Percentiles rank a stretch among this genome's conserved stretches.
Evolutionary conservation across 2,888 invertebrate genomes (phyloP).

Genomic region (Leptinotarsa peninsularis): DNA sequence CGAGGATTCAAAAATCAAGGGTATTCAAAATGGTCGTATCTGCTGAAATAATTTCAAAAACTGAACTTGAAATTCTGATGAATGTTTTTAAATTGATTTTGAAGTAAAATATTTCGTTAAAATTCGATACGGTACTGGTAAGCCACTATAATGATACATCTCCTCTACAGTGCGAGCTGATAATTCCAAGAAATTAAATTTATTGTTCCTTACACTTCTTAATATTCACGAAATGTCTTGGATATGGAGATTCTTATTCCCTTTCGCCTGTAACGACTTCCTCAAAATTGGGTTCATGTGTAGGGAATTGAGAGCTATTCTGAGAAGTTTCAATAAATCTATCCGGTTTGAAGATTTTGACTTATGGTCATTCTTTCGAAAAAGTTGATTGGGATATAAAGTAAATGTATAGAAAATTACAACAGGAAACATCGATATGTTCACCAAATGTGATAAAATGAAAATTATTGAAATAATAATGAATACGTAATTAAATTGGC

Average conservation of each 20-base stretch:
- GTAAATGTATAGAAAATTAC: no score
- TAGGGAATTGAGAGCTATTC: not conserved
- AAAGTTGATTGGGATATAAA: no score
- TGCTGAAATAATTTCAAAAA: no score
- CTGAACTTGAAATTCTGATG: not conserved
- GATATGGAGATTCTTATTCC: not conserved
- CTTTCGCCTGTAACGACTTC: not conserved
- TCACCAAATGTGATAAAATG: no score
- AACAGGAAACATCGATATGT: no score
- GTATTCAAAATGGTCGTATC: no score
- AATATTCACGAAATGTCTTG: conserved; percentile 7
- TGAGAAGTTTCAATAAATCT: not conserved
- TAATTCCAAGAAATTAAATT: conserved; percentile 2
- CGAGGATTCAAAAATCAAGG: no score
- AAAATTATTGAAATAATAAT: no score
- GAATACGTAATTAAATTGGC: no score
- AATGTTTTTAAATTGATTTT: not conserved
- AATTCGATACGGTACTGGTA: not conserved
- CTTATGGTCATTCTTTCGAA: no score
- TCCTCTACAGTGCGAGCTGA: not conserved
- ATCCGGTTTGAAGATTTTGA: not conserved
- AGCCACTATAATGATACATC: not conserved
- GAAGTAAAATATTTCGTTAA: not conserved
- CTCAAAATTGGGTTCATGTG: not conserved
- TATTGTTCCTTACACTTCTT: not conserved